Percentiles rank a stretch among this genome's conserved stretches.
phyloP scores from a whole-genome alignment of 2,888 invertebrate species.

The Philereme transversata region DNA sequence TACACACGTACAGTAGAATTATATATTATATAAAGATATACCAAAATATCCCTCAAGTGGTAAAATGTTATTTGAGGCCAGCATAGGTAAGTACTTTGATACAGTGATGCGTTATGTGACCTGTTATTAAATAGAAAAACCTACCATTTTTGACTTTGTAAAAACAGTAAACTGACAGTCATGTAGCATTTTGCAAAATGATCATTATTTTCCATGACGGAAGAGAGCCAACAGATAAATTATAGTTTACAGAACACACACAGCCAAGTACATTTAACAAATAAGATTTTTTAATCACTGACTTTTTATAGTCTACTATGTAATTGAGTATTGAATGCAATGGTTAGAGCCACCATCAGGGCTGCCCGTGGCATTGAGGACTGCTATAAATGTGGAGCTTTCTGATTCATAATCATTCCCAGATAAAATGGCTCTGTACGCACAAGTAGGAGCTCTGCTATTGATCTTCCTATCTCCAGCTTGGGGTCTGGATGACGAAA shows the following conservation, averaged over 20 bases:
- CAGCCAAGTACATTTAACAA: slow-evolving; percentile 40
- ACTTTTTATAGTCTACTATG: slow-evolving; percentile 33
- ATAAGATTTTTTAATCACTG: slow-evolving; percentile 55
- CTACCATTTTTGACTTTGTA: slow-evolving; percentile 11
- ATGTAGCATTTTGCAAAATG: slow-evolving; percentile 16
- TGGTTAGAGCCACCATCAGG: slow-evolving; percentile 31
- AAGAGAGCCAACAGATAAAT: slow-evolving; percentile 34
- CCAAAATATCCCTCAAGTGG: too few relatives aligned
- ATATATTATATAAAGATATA: too few relatives aligned
- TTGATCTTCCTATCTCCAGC: not conserved
- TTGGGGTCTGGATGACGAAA: slow-evolving; percentile 60
- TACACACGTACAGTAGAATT: too few relatives aligned
- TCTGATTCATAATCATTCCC: not conserved
- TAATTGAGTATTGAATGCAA: slow-evolving; percentile 49
- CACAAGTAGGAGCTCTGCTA: not conserved
- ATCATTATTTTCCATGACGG: slow-evolving; percentile 25
- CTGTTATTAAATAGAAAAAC: too few relatives aligned
- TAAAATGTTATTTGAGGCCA: too few relatives aligned
- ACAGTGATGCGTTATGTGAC: too few relatives aligned
- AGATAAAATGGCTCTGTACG: slow-evolving; percentile 3
- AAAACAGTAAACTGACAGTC: slow-evolving; percentile 17
- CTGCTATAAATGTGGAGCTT: slow-evolving; percentile 5
- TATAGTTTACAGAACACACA: slow-evolving; percentile 36
- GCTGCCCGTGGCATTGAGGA: slow-evolving; percentile 16
- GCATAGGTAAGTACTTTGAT: too few relatives aligned